Percentiles rank a stretch among this genome's conserved stretches.
Evolutionary conservation across 2,797 vertebrate genomes (phyloP).

Genomic region (Antennarius maculatus): DNA sequence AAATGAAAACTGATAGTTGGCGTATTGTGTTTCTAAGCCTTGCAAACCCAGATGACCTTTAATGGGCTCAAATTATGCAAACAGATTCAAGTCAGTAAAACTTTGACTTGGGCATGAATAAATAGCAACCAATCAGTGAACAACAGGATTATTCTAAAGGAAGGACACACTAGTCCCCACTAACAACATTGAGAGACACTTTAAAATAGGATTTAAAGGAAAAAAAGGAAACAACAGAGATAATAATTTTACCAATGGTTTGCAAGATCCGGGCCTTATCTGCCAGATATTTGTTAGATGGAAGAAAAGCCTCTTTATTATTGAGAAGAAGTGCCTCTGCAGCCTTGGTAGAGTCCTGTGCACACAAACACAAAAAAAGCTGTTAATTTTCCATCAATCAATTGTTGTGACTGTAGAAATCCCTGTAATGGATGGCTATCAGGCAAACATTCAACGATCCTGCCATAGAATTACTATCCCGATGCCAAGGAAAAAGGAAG

Average conservation of each 20-base stretch:
- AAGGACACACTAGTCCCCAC: conserved; percentile 12
- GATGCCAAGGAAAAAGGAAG: conserved; percentile 48
- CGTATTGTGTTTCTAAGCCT: conserved; percentile 9
- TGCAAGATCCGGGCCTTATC: conserved; percentile 85
- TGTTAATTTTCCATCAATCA: conserved; percentile 66
- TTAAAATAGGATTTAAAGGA: not conserved
- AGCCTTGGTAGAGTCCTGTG: conserved; percentile 87
- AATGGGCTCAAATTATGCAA: conserved; percentile 21
- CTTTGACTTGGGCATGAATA: conserved; percentile 15
- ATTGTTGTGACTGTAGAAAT: conserved; percentile 54
- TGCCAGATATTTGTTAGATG: conserved; percentile 89
- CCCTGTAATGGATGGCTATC: conserved; percentile 61
- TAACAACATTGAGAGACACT: not conserved
- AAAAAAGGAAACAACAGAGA: conserved; percentile 1
- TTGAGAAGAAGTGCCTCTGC: conserved; percentile 87
- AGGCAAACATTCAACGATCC: conserved; percentile 56
- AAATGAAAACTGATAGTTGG: conserved; percentile 7
- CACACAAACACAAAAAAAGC: conserved; percentile 51
- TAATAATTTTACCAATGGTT: conserved; percentile 82
- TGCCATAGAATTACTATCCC: conserved; percentile 53
- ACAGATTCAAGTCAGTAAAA: conserved; percentile 31
- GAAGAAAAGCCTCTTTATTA: conserved; percentile 91
- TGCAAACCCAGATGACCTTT: conserved; percentile 14
- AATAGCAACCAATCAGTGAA: conserved; percentile 22
- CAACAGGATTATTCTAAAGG: conserved; percentile 1